These are phyloP conservation scores for Smutsia gigantea DNA, from an alignment of 2,797 vertebrate species.

Conservation along the genomic window DNA sequence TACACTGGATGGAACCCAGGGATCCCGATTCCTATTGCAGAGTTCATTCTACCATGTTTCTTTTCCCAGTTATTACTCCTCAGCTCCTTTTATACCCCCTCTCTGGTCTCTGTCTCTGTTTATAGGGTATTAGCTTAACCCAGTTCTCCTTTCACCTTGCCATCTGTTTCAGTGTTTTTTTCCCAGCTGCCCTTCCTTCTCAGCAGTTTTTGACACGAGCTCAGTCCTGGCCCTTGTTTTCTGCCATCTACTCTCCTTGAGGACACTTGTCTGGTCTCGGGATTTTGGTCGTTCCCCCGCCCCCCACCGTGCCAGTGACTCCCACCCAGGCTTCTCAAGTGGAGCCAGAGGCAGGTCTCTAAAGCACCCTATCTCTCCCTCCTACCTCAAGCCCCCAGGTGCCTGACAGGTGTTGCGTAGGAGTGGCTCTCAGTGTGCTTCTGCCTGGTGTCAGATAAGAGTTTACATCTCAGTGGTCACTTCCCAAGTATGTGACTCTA, in stretches of 20 bases:
- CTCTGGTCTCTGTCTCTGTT: neutral
- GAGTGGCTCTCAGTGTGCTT: neutral
- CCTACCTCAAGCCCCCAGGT: neutral
- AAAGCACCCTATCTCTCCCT: neutral
- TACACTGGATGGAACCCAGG: neutral
- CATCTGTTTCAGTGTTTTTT: neutral
- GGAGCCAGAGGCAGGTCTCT: neutral
- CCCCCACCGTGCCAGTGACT: neutral
- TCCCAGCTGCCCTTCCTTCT: neutral
- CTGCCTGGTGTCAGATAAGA: neutral
- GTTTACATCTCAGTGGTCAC: neutral
- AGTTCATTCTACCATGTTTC: neutral
- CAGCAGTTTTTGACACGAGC: neutral
- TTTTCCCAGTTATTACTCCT: neutral
- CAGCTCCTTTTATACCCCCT: neutral
- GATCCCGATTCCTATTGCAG: fast-evolving
- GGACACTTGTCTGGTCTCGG: neutral
- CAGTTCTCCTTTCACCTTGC: neutral
- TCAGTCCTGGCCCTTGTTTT: neutral
- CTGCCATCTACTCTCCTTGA: neutral
- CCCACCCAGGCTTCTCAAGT: neutral
- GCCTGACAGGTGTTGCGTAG: neutral
- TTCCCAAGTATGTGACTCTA: neutral
- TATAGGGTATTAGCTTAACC: neutral
- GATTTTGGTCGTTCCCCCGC: neutral